Evolutionary conservation across 2,113 vertebrate genomes (phyloP).

Genomic region (Calidris pygmaea): DNA sequence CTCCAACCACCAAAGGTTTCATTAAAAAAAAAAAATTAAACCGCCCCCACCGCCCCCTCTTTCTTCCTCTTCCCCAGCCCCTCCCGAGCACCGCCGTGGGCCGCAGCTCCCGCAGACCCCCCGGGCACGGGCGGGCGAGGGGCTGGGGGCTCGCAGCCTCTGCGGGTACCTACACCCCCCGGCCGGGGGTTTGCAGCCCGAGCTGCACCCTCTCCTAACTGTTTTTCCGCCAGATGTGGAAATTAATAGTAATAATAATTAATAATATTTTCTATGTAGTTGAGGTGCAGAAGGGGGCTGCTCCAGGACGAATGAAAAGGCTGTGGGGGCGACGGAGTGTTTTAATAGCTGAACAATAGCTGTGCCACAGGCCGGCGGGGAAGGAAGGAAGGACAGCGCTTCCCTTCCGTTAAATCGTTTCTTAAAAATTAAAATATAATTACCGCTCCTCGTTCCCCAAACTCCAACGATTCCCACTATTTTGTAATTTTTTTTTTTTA

Average conservation of each 20-base stretch:
- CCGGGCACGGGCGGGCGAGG: background rate
- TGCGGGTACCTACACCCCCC: background rate
- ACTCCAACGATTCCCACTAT: background rate
- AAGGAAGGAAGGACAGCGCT: background rate
- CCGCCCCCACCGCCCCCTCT: too few species aligned
- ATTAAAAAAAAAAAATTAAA: too few species aligned
- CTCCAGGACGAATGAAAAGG: background rate
- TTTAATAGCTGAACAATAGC: constrained; percentile 52
- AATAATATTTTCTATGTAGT: background rate
- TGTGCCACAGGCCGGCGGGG: background rate
- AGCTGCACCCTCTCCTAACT: background rate
- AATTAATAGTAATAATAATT: background rate
- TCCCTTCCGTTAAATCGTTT: background rate
- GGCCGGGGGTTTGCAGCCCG: background rate
- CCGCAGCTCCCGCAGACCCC: background rate
- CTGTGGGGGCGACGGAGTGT: background rate
- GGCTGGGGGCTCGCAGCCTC: background rate
- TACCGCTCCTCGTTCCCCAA: background rate
- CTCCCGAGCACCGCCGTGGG: background rate
- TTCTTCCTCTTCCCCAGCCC: too few species aligned
- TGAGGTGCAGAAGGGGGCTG: background rate
- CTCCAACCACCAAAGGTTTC: background rate
- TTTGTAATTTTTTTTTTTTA: background rate
- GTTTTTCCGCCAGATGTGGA: background rate
- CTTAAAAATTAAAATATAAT: background rate